These are phyloP conservation scores for Glaucomys volans DNA, from an alignment of 2,113 vertebrate genomes.

Conservation along the genomic window DNA sequence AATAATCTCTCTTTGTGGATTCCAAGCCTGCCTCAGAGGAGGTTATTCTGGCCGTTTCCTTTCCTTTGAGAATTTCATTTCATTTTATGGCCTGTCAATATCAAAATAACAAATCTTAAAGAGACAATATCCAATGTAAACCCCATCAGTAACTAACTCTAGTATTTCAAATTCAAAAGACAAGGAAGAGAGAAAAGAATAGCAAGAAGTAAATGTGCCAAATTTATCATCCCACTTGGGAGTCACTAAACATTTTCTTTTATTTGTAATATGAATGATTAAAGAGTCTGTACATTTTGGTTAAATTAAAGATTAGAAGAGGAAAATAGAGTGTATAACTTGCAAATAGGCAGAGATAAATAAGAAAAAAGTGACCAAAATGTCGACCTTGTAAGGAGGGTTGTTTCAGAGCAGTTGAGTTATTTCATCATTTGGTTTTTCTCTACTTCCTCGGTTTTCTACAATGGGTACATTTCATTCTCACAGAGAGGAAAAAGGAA, in stretches of 20 bases:
- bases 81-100: slow-evolving; percentile 8
- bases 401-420: neutral
- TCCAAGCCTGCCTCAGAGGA: neutral
- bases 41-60: neutral
- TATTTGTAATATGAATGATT: slow-evolving; percentile 25
- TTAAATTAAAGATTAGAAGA: neutral
- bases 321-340: neutral
- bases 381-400: neutral
- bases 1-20: neutral
- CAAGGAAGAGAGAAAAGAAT: neutral
- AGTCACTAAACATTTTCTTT: neutral
- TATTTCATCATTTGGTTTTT: neutral
- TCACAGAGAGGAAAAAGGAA: neutral
- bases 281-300: neutral
- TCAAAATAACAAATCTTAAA: slow-evolving; percentile 32
- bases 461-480: neutral
- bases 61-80: slow-evolving; percentile 25
- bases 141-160: neutral
- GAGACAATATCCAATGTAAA: neutral
- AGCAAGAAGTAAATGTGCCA: neutral
- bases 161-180: neutral
- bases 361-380: neutral
- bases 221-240: neutral
- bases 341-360: neutral
- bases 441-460: neutral